Conservation (phyloP, 1,140 invertebrate genomes). For the Dolichoris vasculosae region DNA sequence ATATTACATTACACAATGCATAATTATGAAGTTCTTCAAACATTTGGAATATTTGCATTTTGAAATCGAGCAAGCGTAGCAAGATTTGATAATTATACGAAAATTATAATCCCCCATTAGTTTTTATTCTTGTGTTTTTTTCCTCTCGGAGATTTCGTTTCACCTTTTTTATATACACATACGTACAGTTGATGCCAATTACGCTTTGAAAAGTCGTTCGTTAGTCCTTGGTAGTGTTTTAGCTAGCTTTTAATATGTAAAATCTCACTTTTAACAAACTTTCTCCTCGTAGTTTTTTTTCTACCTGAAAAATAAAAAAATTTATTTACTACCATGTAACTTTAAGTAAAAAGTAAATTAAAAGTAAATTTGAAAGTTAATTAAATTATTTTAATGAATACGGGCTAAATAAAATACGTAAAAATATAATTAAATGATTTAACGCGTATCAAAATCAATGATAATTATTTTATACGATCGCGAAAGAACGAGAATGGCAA, state of each 20-base stretch:
- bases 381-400: no score
- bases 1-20: background rate
- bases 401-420: no score
- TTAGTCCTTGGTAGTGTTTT: slow-evolving; percentile 20
- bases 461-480: no score
- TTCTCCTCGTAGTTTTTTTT: background rate
- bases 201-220: slow-evolving; percentile 36
- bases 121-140: slow-evolving; percentile 15
- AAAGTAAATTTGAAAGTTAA: background rate
- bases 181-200: slow-evolving; percentile 23
- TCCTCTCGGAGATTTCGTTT: background rate
- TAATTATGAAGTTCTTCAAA: background rate
- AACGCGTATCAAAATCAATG: no score
- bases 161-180: background rate
- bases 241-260: slow-evolving; percentile 34
- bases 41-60: background rate
- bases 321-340: background rate
- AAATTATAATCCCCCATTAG: slow-evolving; percentile 21
- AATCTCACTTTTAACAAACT: slow-evolving; percentile 21
- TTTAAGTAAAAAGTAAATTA: background rate
- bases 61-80: background rate
- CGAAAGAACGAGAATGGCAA: no score
- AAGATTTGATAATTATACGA: slow-evolving; percentile 17
- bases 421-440: no score
- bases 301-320: background rate